phyloP scores from a whole-genome alignment of 2,797 vertebrate genomes.

The Pangasius larnaudii region DNA sequence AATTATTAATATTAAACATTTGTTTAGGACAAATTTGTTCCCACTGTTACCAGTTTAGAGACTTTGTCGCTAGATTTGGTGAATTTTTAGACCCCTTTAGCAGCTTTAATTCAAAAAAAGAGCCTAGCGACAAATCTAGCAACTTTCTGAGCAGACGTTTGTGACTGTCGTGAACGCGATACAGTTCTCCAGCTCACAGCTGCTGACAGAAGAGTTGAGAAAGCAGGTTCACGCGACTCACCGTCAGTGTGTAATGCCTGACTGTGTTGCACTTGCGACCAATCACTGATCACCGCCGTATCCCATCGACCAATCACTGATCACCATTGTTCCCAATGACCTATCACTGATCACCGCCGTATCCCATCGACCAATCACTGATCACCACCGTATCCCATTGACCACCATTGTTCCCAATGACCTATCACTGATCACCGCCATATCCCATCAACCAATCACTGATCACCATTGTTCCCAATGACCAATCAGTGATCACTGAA shows the following conservation, averaged over 20 bases:
- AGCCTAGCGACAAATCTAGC: neutral
- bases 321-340: too few species aligned
- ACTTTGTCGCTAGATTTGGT: neutral
- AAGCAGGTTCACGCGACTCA: neutral
- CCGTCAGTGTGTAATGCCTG: neutral
- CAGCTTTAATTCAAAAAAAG: neutral
- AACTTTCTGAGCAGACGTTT: neutral
- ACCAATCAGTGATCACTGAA: neutral
- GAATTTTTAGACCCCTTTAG: neutral
- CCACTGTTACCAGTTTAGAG: too few species aligned
- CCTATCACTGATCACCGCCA: too few species aligned
- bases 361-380: neutral
- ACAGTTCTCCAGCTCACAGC: neutral
- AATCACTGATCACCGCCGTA: neutral
- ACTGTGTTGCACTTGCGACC: neutral
- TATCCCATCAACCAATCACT: too few species aligned
- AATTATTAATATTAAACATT: neutral
- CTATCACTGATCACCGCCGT: neutral
- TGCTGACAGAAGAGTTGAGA: neutral
- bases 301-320: neutral
- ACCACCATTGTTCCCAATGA: too few species aligned
- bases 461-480: too few species aligned
- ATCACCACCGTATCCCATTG: too few species aligned
- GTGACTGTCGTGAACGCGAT: neutral
- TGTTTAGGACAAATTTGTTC: neutral